A percentile compares a stretch with the other conserved stretches of the same genome.
phyloP scores from a whole-genome alignment of 2,113 vertebrate species.

The Pelobates fuscus region DNA sequence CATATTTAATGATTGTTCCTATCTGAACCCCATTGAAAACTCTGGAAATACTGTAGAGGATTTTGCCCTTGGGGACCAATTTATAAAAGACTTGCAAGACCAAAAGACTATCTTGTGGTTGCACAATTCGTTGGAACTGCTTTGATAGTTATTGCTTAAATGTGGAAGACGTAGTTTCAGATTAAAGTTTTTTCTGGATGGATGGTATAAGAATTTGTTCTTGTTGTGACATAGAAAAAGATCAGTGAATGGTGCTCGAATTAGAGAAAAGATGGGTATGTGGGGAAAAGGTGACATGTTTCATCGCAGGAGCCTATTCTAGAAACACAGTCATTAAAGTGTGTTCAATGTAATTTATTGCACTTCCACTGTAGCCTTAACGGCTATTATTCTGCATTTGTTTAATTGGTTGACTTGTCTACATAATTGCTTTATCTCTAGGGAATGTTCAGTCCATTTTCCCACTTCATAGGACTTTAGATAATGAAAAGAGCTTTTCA shows the following conservation, averaged over 20 bases:
- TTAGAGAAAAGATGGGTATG: not conserved
- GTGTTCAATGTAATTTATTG: constrained; percentile 32
- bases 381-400: constrained; percentile 33
- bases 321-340: not conserved
- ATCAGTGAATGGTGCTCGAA: not conserved
- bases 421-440: constrained; percentile 39
- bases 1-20: too few species aligned
- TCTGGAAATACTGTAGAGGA: too few species aligned
- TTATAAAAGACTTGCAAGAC: too few species aligned
- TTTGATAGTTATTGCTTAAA: too few species aligned
- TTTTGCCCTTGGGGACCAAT: too few species aligned
- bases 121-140: too few species aligned
- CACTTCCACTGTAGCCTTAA: constrained; percentile 27
- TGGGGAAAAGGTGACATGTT: not conserved
- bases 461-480: constrained; percentile 29
- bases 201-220: too few species aligned
- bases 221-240: too few species aligned
- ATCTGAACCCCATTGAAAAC: too few species aligned
- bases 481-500: constrained; percentile 40
- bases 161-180: too few species aligned
- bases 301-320: not conserved
- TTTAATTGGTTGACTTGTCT: constrained; percentile 38
- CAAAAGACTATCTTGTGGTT: too few species aligned
- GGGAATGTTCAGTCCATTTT: constrained; percentile 25
- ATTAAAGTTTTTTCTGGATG: too few species aligned